Percentiles rank a stretch among this genome's conserved stretches.
Conservation (phyloP, 2,113 vertebrate genomes). For the Furnarius figulus region DNA sequence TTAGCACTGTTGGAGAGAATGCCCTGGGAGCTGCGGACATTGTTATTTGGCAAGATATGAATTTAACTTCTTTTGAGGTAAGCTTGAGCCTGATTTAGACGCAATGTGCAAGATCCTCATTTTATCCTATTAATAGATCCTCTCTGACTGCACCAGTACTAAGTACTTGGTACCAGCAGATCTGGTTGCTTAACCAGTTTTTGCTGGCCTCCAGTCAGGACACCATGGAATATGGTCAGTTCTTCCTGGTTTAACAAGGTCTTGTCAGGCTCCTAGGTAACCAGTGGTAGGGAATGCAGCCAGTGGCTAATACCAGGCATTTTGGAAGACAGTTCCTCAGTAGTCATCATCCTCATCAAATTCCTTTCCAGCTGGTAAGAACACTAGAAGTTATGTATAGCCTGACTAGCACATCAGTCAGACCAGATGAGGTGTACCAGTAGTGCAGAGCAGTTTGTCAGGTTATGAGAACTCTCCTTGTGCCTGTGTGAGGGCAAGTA, state of each 20-base stretch:
- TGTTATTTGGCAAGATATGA: conserved; percentile 81
- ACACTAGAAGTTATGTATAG: neutral
- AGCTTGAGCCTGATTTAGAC: conserved; percentile 10
- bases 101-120: neutral
- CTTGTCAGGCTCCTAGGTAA: neutral
- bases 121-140: neutral
- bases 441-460: neutral
- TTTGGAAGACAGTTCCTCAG: neutral
- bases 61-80: conserved; percentile 81
- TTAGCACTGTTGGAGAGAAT: conserved; percentile 80
- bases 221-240: neutral
- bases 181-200: neutral
- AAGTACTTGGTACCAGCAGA: neutral
- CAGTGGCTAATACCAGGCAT: neutral
- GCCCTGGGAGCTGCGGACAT: conserved; percentile 80
- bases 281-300: neutral
- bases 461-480: neutral
- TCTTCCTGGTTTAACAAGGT: neutral
- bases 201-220: neutral
- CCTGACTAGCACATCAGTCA: neutral
- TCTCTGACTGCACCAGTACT: neutral
- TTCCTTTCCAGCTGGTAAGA: neutral
- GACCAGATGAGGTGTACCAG: neutral
- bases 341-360: neutral
- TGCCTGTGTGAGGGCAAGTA: neutral